A percentile compares a stretch with the other conserved stretches of the same genome.
These are phyloP conservation scores for Spilarctia lutea DNA, from an alignment of 2,888 invertebrate genomes.

Conservation along the genomic window DNA sequence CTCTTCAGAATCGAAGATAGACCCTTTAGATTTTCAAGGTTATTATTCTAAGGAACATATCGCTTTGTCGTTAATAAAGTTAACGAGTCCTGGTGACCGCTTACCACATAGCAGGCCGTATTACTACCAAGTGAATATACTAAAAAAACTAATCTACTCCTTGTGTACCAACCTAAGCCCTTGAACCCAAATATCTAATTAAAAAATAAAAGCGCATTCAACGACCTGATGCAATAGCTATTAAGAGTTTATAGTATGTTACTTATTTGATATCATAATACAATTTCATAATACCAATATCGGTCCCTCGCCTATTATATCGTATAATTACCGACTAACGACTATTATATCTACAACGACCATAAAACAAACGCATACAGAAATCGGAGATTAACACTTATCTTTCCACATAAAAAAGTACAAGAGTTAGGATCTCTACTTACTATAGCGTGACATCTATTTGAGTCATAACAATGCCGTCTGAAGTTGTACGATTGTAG, in stretches of 20 bases:
- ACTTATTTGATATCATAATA: conserved; percentile 35
- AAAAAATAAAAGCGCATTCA: background rate
- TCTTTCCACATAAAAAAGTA: conserved; percentile 43
- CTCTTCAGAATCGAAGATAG: too few relatives aligned
- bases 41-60: background rate
- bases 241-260: conserved; percentile 26
- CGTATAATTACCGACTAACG: conserved; percentile 48
- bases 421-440: conserved; percentile 28
- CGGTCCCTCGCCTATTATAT: conserved; percentile 30
- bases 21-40: too few relatives aligned
- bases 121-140: background rate
- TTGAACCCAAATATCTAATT: background rate
- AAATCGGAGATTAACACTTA: conserved; percentile 42
- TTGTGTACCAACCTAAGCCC: background rate
- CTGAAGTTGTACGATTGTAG: too few relatives aligned
- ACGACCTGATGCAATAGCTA: conserved; percentile 35
- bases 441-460: conserved; percentile 20
- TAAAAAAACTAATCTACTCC: background rate
- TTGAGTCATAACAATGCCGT: background rate
- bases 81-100: background rate
- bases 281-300: conserved; percentile 48
- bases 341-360: conserved; percentile 29
- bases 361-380: conserved; percentile 47
- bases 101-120: background rate
- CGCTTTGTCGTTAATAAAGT: background rate